These are phyloP conservation scores for Anarsia innoxiella DNA, from an alignment of 2,888 invertebrate genomes.

Conservation along the genomic window DNA sequence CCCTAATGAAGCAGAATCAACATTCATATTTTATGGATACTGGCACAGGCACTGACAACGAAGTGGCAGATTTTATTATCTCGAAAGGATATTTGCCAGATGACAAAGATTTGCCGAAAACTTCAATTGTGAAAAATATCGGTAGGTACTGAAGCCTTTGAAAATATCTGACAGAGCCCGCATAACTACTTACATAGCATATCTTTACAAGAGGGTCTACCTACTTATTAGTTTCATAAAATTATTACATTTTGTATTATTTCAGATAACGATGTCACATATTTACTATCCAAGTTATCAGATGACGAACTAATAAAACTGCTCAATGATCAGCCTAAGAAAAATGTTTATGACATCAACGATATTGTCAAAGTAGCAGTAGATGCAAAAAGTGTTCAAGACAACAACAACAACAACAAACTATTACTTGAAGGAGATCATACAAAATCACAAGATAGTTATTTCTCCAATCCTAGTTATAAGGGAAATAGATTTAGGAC, in stretches of 20 bases:
- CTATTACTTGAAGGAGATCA: not conserved
- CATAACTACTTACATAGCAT: too few species aligned
- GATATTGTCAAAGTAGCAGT: constrained; percentile 41
- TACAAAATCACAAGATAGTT: not conserved
- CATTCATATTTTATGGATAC: constrained; percentile 27
- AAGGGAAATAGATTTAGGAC: constrained; percentile 22
- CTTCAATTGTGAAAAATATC: constrained; percentile 32
- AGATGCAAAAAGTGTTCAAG: constrained; percentile 21
- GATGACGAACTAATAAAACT: constrained; percentile 52
- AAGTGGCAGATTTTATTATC: constrained; percentile 40
- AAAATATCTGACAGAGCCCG: too few species aligned
- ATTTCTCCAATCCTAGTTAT: not conserved
- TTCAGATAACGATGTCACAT: constrained; percentile 48
- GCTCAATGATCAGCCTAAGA: constrained; percentile 44
- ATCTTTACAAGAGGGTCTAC: too few species aligned
- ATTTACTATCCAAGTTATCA: constrained; percentile 54
- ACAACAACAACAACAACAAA: constrained; percentile 12
- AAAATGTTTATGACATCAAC: constrained; percentile 42
- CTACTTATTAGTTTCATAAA: not conserved
- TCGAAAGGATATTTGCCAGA: constrained; percentile 47
- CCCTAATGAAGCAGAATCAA: constrained; percentile 30
- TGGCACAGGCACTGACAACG: constrained; percentile 32
- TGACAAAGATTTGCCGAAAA: constrained; percentile 43
- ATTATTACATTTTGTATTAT: too few species aligned
- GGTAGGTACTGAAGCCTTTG: constrained; percentile 35